Conservation (phyloP, 1,140 invertebrate genomes). For the Brachystomella parvula region DNA sequence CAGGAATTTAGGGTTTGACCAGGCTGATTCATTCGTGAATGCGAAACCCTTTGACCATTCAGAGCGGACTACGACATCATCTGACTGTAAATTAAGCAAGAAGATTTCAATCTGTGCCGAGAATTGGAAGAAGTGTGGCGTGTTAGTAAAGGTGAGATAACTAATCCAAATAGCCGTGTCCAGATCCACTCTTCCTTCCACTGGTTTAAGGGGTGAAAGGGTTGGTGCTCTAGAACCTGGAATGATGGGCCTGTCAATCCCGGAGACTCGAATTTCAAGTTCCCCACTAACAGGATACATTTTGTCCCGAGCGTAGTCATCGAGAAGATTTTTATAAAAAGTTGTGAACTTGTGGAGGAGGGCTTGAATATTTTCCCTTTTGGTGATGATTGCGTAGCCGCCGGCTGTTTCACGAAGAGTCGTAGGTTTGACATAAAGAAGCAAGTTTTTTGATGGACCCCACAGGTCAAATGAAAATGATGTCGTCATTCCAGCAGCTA, state of each 20-base stretch:
- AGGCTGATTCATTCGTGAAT: neutral
- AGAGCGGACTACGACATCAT: neutral
- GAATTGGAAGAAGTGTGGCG: constrained; percentile 16
- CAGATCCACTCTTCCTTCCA: neutral
- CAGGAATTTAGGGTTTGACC: neutral
- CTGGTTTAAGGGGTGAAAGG: constrained; percentile 2
- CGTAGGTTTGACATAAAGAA: constrained; percentile 17
- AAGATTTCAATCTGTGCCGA: constrained; percentile 17
- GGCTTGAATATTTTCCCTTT: constrained; percentile 16
- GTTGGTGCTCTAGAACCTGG: neutral
- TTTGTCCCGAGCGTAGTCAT: neutral
- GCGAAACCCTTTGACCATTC: constrained; percentile 30
- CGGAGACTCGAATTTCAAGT: constrained; percentile 17
- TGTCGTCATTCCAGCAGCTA: neutral
- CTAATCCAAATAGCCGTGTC: constrained; percentile 23
- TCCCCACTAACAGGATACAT: constrained; percentile 24
- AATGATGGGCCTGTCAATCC: constrained; percentile 19
- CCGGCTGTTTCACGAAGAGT: neutral
- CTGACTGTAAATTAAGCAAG: neutral
- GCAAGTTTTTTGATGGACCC: constrained; percentile 23
- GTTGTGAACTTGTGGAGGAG: neutral
- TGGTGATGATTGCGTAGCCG: constrained; percentile 18
- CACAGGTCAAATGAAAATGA: constrained; percentile 21
- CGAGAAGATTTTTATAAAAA: constrained; percentile 2
- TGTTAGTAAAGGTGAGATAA: constrained; percentile 7